A percentile compares a stretch with the other conserved stretches of the same genome.
Conservation (phyloP, 1,140 invertebrate species). For the Chionoecetes opilio region DNA sequence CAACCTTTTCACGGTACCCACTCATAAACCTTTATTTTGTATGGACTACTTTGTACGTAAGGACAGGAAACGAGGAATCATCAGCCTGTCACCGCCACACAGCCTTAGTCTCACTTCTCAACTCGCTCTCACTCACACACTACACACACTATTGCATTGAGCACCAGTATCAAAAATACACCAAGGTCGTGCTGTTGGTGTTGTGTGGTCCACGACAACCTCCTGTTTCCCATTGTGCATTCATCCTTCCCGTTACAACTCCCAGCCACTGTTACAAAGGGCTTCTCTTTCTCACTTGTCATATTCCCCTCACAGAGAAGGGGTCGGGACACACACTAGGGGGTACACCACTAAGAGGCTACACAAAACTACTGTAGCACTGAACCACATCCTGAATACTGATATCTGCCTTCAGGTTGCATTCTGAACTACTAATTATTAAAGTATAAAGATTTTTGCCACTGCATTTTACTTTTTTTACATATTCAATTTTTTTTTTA, state of each 20-base stretch:
- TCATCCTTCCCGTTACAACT: too few relatives aligned
- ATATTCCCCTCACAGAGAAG: too few relatives aligned
- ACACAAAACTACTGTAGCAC: background rate
- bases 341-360: background rate
- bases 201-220: background rate
- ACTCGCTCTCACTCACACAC: too few relatives aligned
- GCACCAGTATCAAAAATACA: background rate
- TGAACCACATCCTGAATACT: background rate
- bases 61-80: background rate
- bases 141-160: background rate
- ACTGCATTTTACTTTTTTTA: background rate
- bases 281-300: too few relatives aligned
- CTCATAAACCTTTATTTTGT: background rate
- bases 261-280: too few relatives aligned
- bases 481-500: background rate
- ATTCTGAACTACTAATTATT: background rate
- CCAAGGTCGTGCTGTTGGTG: background rate
- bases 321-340: background rate
- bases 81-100: background rate
- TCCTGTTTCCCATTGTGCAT: too few relatives aligned
- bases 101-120: background rate
- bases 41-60: background rate
- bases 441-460: background rate
- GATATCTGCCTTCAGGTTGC: background rate
- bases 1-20: background rate